Conservation (phyloP, 2,888 invertebrate genomes). For the Phyllotreta striolata region DNA sequence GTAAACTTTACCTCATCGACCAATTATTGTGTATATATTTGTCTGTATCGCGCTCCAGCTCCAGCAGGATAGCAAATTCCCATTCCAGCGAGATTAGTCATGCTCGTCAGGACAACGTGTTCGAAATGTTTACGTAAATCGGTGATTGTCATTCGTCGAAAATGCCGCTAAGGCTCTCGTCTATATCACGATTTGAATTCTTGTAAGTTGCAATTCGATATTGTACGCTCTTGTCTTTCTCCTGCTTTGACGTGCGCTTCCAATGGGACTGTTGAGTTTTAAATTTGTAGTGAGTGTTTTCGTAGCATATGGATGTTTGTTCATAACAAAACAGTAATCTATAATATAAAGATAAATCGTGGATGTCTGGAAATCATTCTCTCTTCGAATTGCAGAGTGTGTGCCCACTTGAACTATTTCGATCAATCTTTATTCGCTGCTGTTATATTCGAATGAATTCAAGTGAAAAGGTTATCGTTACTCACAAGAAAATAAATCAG, state of each 20-base stretch:
- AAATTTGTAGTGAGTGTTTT: constrained; percentile 25
- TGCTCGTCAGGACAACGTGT: not conserved
- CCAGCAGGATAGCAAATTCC: constrained; percentile 8
- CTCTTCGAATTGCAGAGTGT: constrained; percentile 17
- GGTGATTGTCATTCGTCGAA: not conserved
- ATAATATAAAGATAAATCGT: constrained; percentile 24
- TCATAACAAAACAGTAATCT: constrained; percentile 27
- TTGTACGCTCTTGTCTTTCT: constrained; percentile 24
- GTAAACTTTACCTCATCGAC: constrained; percentile 1
- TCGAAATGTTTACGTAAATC: not conserved
- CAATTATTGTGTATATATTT: constrained; percentile 8
- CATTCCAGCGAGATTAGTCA: not conserved
- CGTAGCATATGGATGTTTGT: constrained; percentile 14
- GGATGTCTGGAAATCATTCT: constrained; percentile 13
- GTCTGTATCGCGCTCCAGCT: constrained; percentile 10
- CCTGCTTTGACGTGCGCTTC: constrained; percentile 14
- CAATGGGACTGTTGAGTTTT: constrained; percentile 11
- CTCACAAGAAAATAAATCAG: constrained; percentile 15
- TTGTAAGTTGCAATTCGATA: constrained; percentile 17
- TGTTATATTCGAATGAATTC: constrained; percentile 24
- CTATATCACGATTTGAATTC: constrained; percentile 4
- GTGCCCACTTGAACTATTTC: constrained; percentile 27
- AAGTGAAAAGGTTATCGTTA: constrained; percentile 25
- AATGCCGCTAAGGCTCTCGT: constrained; percentile 6
- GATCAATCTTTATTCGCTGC: constrained; percentile 18